Conservation (phyloP, 2,113 vertebrate genomes). For the Cricetomys ansorgei region DNA sequence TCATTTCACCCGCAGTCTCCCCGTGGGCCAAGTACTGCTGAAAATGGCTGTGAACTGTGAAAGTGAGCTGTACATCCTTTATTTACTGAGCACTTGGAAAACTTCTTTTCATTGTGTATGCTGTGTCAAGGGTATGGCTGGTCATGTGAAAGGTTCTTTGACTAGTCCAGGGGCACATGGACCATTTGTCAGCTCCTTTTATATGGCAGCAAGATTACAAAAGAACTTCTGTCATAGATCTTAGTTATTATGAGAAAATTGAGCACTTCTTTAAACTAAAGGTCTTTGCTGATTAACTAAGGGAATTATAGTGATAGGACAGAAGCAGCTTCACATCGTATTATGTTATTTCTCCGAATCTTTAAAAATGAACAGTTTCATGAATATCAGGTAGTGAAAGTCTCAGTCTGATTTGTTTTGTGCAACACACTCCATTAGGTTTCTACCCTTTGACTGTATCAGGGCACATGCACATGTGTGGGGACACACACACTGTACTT, state of each 20-base stretch:
- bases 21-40: neutral
- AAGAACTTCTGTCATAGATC: neutral
- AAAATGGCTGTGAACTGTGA: neutral
- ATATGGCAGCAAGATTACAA: neutral
- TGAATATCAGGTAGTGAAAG: neutral
- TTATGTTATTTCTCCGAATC: neutral
- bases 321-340: neutral
- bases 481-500: neutral
- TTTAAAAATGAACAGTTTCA: conserved; percentile 14
- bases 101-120: neutral
- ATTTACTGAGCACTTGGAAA: neutral
- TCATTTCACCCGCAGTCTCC: neutral
- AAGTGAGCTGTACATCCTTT: neutral
- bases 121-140: neutral
- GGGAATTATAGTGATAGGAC: neutral
- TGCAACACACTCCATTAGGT: neutral
- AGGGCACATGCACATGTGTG: neutral
- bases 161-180: neutral
- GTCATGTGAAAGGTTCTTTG: neutral
- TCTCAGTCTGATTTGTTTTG: conserved; percentile 33
- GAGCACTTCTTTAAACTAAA: neutral
- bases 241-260: neutral
- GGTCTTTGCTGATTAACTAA: conserved; percentile 7
- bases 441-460: neutral
- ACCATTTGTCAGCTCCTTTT: neutral